phyloP scores from a whole-genome alignment of 2,797 vertebrate genomes.

The Hipposideros larvatus region DNA sequence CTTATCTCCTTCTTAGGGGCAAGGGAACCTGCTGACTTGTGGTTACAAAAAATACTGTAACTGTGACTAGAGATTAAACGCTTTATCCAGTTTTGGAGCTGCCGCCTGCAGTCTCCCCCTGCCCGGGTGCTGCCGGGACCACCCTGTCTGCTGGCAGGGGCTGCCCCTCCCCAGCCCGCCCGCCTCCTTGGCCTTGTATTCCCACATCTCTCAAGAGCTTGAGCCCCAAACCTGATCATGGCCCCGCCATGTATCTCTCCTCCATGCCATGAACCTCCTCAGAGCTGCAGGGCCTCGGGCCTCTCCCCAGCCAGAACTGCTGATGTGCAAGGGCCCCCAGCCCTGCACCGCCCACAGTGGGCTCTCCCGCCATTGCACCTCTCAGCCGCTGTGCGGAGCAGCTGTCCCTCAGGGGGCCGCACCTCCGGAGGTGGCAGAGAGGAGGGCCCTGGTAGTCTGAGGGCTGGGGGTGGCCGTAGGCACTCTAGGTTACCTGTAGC shows the following conservation, averaged over 20 bases:
- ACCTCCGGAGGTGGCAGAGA: neutral
- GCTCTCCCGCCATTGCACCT: accelerated
- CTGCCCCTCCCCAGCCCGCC: neutral
- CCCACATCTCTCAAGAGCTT: neutral
- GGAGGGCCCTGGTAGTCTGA: accelerated
- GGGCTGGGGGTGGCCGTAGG: neutral
- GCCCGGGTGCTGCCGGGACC: neutral
- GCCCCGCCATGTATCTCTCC: neutral
- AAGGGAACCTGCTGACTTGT: neutral
- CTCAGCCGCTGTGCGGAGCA: no score
- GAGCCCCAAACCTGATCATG: neutral
- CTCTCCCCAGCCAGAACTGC: neutral
- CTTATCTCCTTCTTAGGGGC: neutral
- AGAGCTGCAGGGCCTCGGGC: neutral
- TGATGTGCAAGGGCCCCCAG: neutral
- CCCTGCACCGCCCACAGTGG: no score
- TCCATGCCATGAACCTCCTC: neutral
- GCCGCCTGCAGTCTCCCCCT: neutral
- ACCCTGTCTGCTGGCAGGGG: neutral
- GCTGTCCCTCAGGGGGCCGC: neutral
- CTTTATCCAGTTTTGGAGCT: neutral
- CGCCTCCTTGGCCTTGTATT: neutral
- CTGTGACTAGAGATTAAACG: neutral
- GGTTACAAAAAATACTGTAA: neutral
- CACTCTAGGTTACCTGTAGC: neutral